Base-by-base conservation (phyloP, 2,797 vertebrate species). In the Onychomys leucogaster region DNA sequence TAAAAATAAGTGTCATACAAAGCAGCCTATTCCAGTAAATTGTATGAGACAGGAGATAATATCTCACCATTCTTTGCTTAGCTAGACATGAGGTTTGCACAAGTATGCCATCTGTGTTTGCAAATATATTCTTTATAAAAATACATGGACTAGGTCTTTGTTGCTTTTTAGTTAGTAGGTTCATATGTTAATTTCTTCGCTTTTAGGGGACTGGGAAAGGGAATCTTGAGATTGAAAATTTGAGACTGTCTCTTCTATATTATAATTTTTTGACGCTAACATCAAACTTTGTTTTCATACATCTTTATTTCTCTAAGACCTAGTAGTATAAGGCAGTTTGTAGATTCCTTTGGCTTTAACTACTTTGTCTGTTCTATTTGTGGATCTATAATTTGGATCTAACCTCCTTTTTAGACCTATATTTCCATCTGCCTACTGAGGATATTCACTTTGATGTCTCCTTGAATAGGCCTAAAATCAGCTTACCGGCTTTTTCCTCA, bases 381-480 rank as follows among this genome's bases (percentile, higher is more conserved):
- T 65, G 52, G 46, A 49, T 71, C 43, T 91, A 37, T 83, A 29
- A 87, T 76, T 57, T 89, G 65, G 49, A 49, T 59, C 73, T 65
- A 57, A 65, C 37, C 83, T 96, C 67, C 75, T 77, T 92, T 96
- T 85, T 6, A 89, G 57, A 76, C 37, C 57, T 75, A 21, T 52
- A 69, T 89, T 89, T 89, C 78, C 67, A 80, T 85, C 32, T 85
- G 23, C 57, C 27, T 92, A 8, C 46, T 92, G 73, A 80, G 67
- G 27, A 85, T 63, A 75, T 67, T 63, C 37, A 34, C 59, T 89
- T 85, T 81, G 65, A 89, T 80, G 25, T 81, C 34, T 76, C 49
- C 29, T 67, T 75, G 67, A 92, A 69, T 25, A 67, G 55, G 49
- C 77, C 43, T 89, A 84, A 89, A 89, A 85, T 75, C 27, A 65